These are phyloP conservation scores for Zootoca vivipara DNA, from an alignment of 2,113 vertebrate species.

Conservation along the genomic window DNA sequence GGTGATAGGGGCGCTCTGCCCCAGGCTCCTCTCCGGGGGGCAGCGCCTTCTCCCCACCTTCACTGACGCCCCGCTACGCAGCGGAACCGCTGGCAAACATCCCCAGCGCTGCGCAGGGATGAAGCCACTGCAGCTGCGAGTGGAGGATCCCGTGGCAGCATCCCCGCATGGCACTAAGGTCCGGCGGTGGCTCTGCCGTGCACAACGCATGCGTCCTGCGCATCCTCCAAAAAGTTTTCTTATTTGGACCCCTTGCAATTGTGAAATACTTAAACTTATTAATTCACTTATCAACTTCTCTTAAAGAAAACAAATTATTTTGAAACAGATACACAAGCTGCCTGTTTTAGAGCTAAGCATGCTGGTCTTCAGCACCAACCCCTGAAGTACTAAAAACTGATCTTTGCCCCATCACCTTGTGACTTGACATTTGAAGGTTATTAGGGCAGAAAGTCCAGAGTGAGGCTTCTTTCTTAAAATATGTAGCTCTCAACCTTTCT, in stretches of 20 bases:
- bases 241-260: not conserved
- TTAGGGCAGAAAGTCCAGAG: not conserved
- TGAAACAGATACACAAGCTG: not conserved
- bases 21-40: too few species aligned
- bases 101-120: too few species aligned
- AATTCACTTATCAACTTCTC: not conserved
- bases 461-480: not conserved
- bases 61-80: too few species aligned
- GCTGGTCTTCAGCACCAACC: not conserved
- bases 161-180: too few species aligned
- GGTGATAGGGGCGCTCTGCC: too few species aligned
- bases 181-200: too few species aligned
- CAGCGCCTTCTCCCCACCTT: too few species aligned
- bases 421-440: not conserved
- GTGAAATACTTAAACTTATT: not conserved
- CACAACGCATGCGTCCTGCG: too few species aligned
- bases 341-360: too few species aligned
- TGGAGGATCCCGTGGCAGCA: too few species aligned
- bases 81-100: too few species aligned
- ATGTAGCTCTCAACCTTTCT: not conserved
- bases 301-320: not conserved
- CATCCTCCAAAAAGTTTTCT: not conserved
- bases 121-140: too few species aligned
- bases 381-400: not conserved
- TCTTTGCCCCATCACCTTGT: not conserved